These are phyloP conservation scores for Thaumatotibia leucotreta DNA, from an alignment of 1,140 invertebrate genomes.

Conservation along the genomic window DNA sequence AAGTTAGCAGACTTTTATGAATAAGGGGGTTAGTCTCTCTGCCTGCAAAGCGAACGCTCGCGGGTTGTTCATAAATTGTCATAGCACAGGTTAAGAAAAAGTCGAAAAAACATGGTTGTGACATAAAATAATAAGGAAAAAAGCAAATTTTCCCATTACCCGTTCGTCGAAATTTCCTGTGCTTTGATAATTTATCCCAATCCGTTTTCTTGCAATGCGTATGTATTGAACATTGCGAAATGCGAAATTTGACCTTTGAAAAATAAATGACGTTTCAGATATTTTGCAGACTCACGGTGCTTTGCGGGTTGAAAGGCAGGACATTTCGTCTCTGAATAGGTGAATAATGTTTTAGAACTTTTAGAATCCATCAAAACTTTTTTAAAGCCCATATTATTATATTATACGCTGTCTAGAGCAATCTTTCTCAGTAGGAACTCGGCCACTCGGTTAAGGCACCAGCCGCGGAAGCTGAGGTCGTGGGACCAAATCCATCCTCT, in stretches of 20 bases:
- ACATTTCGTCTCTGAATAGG: background rate
- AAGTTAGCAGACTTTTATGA: no score
- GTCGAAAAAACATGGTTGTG: constrained; percentile 12
- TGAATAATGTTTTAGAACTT: background rate
- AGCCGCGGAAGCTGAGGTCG: no score
- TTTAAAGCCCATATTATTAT: no score
- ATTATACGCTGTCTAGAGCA: no score
- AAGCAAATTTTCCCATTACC: background rate
- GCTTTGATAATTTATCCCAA: constrained; percentile 6
- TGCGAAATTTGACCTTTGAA: background rate
- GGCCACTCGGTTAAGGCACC: no score
- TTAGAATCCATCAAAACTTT: no score
- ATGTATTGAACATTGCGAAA: background rate
- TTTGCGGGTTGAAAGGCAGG: background rate
- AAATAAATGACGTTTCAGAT: background rate
- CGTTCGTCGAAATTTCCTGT: background rate
- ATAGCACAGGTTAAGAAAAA: background rate
- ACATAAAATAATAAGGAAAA: background rate
- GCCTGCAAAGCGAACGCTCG: constrained; percentile 1
- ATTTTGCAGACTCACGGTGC: background rate
- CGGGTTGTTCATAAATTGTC: background rate
- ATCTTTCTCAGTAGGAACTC: no score
- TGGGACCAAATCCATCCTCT: no score
- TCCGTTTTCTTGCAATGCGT: background rate
- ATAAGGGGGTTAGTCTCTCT: background rate